Percentiles rank a stretch among this genome's conserved stretches.
These are phyloP conservation scores for Trachelipus rathkii DNA, from an alignment of 1,140 invertebrate genomes.

Conservation along the genomic window DNA sequence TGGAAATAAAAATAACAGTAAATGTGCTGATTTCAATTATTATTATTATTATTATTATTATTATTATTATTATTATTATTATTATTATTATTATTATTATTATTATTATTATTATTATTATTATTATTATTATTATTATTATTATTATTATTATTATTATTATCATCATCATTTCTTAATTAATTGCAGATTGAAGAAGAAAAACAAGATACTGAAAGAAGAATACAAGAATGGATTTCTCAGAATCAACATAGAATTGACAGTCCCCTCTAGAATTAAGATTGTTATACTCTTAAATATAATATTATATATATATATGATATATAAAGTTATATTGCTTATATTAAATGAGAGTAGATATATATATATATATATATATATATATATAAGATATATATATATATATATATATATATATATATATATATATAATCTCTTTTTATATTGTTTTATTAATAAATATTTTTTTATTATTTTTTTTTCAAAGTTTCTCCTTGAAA, in stretches of 20 bases:
- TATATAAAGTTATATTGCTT: no score
- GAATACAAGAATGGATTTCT: conserved; percentile 3
- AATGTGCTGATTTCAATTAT: no score
- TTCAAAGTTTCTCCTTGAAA: no score
- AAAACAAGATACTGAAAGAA: not conserved
- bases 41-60: no score
- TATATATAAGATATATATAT: not conserved
- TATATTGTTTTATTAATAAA: not conserved
- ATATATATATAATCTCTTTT: not conserved
- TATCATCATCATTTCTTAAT: no score
- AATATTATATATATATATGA: conserved; percentile 3
- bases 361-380: not conserved
- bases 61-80: no score
- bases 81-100: no score
- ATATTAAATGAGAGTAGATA: no score
- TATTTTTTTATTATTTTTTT: not conserved
- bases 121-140: no score
- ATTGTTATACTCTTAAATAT: not conserved
- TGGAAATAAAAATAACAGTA: no score
- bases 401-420: not conserved
- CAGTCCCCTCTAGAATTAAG: not conserved
- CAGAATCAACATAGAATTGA: not conserved
- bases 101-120: no score
- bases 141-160: no score
- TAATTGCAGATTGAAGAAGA: not conserved